These are phyloP conservation scores for Catocala fraxini DNA, from an alignment of 2,888 invertebrate species.

Conservation along the genomic window DNA sequence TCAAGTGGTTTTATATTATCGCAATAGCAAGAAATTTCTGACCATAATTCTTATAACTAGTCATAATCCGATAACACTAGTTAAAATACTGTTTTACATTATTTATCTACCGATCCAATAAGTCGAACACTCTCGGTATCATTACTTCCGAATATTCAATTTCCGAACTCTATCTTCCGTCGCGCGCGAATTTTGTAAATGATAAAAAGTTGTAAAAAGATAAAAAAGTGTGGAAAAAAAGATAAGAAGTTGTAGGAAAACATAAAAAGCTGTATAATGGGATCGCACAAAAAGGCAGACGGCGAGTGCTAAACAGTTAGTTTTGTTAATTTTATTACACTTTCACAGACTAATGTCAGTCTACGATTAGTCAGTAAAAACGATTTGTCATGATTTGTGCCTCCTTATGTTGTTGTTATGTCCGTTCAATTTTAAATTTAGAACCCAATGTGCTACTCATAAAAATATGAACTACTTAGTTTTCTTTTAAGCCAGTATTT, in stretches of 20 bases:
- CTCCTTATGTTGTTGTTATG: conserved; percentile 5
- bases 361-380: conserved; percentile 22
- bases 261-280: conserved; percentile 17
- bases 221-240: background rate
- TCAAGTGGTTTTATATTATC: background rate
- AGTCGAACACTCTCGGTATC: background rate
- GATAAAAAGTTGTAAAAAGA: conserved; percentile 12
- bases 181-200: conserved; percentile 29
- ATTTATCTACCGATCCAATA: background rate
- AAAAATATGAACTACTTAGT: background rate
- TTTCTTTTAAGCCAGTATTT: background rate
- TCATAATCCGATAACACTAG: background rate
- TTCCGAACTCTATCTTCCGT: conserved; percentile 29
- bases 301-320: conserved; percentile 19
- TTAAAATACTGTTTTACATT: background rate
- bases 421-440: conserved; percentile 7
- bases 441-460: conserved; percentile 8
- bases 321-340: conserved; percentile 36
- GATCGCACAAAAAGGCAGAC: conserved; percentile 19
- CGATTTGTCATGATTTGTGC: conserved; percentile 10
- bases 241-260: conserved; percentile 5
- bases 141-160: conserved; percentile 11
- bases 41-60: too few species aligned
- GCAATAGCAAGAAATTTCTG: too few species aligned
- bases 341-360: conserved; percentile 38